These are phyloP conservation scores for Saimiri boliviensis DNA, from an alignment of 2,113 vertebrate species.

Conservation along the genomic window DNA sequence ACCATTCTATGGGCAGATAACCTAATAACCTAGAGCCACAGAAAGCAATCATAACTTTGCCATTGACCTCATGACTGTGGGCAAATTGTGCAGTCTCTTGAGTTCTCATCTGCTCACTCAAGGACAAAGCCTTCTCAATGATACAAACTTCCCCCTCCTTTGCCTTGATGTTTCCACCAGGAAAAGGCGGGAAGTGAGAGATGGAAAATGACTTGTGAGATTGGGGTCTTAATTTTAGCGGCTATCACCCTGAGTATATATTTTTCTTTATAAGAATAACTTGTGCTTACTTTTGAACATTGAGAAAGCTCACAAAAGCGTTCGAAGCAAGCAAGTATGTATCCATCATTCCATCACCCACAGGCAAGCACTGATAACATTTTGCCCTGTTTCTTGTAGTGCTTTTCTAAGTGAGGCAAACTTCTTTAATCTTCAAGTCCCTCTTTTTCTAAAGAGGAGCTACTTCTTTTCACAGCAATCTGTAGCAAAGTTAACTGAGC, in stretches of 20 bases:
- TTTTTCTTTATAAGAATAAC: slow-evolving; percentile 45
- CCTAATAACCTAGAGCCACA: background rate
- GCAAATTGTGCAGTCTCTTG: background rate
- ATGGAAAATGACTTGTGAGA: background rate
- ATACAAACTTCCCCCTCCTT: background rate
- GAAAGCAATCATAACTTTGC: background rate
- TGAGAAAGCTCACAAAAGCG: slow-evolving; percentile 14
- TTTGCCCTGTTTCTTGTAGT: background rate
- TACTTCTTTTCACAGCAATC: slow-evolving; percentile 42
- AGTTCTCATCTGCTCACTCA: background rate
- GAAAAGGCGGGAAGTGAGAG: background rate
- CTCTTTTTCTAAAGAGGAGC: slow-evolving; percentile 3
- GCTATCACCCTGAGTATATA: background rate
- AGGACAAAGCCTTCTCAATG: background rate
- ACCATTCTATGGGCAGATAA: background rate
- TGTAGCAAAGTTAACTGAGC: slow-evolving; percentile 31
- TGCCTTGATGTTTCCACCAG: background rate
- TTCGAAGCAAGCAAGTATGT: slow-evolving; percentile 3
- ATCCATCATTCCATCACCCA: background rate
- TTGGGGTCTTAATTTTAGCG: background rate
- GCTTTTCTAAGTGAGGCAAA: background rate
- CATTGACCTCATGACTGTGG: background rate
- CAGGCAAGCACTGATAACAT: background rate
- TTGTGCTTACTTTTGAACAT: background rate
- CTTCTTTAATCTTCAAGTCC: background rate